Conservation (phyloP, 2,113 vertebrate genomes). For the Syngnathus typhle region DNA sequence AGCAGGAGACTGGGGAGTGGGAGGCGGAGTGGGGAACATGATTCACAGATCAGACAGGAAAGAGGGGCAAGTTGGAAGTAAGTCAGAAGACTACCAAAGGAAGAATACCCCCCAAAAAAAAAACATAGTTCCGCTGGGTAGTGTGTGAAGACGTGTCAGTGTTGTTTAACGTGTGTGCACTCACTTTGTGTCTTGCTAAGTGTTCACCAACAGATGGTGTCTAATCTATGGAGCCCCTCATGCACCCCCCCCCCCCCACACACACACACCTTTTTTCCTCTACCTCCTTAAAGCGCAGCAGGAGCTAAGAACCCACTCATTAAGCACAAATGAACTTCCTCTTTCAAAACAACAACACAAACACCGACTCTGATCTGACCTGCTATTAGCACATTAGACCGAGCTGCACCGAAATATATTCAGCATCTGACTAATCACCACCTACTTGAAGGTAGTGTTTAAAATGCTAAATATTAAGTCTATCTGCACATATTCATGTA, state of each 20-base stretch:
- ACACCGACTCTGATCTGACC: constrained; percentile 2
- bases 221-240: constrained; percentile 53
- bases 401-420: background rate
- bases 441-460: background rate
- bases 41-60: constrained; percentile 50
- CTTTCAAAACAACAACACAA: constrained; percentile 27
- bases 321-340: constrained; percentile 25
- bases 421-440: background rate
- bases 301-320: constrained; percentile 46
- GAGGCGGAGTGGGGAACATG: constrained; percentile 39
- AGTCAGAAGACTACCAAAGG: constrained; percentile 16
- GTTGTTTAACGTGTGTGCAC: constrained; percentile 10
- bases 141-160: background rate
- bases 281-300: constrained; percentile 29
- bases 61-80: constrained; percentile 3
- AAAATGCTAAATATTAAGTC: background rate
- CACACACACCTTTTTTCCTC: background rate
- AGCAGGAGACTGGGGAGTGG: constrained; percentile 50
- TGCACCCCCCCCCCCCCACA: constrained; percentile 9
- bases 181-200: constrained; percentile 29
- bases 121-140: background rate
- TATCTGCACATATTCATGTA: background rate
- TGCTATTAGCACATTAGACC: constrained; percentile 4
- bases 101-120: no score
- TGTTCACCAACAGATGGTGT: constrained; percentile 68